Evolutionary conservation across 2,113 vertebrate species (phyloP).

Genomic region (Paradoxurus hermaphroditus): DNA sequence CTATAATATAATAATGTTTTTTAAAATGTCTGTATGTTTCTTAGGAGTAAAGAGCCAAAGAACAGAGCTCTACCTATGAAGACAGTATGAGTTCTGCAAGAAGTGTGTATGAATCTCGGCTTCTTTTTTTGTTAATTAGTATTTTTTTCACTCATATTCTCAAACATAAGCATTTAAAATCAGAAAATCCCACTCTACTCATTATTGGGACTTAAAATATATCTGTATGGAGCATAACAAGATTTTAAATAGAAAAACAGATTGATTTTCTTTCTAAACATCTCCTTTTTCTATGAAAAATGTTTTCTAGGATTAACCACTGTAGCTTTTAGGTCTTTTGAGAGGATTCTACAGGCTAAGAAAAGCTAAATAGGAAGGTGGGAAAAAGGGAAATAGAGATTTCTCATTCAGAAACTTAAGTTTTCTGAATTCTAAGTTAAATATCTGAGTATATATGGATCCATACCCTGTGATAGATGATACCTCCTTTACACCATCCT

Average conservation of each 20-base stretch:
- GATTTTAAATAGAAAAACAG: not conserved
- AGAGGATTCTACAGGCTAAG: not conserved
- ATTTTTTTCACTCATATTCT: not conserved
- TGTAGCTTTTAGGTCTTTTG: not conserved
- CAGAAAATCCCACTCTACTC: not conserved
- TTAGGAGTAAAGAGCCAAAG: not conserved
- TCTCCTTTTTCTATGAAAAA: constrained; percentile 32
- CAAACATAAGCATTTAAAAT: not conserved
- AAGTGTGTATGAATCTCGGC: not conserved
- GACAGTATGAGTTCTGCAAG: not conserved
- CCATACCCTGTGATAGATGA: not conserved
- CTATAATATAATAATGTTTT: not conserved
- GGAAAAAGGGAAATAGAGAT: not conserved
- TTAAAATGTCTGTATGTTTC: not conserved
- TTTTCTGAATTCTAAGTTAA: not conserved
- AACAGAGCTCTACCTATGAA: not conserved
- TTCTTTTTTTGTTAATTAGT: not conserved
- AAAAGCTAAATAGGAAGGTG: constrained; percentile 3
- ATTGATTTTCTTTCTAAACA: not conserved
- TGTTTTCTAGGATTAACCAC: constrained; percentile 33
- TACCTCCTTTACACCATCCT: not conserved
- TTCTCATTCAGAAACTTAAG: constrained; percentile 41
- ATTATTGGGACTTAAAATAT: constrained; percentile 30
- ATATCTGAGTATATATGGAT: not conserved
- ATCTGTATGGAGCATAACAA: not conserved